Conservation (phyloP, 2,888 invertebrate species). For the Epinotia bilunana region DNA sequence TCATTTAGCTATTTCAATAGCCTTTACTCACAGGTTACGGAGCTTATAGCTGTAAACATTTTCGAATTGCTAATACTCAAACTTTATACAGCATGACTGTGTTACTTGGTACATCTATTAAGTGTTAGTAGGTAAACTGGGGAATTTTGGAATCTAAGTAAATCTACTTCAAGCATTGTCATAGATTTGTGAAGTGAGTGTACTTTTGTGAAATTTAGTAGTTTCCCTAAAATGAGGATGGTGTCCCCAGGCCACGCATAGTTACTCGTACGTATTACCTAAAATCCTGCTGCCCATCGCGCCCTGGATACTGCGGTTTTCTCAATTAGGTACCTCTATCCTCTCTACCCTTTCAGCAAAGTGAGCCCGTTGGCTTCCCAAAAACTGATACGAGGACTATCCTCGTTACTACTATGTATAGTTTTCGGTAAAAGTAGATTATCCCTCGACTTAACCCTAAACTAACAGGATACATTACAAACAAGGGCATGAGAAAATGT, state of each 20-base stretch:
- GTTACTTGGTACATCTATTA: no score
- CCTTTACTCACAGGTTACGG: no score
- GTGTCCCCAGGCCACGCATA: not conserved
- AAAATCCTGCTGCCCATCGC: not conserved
- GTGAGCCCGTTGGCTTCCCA: constrained; percentile 4
- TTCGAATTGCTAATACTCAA: no score
- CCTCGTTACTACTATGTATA: constrained; percentile 41
- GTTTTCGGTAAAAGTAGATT: constrained; percentile 49
- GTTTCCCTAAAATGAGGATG: not conserved
- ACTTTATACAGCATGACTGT: no score
- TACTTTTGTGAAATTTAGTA: not conserved
- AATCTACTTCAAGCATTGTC: not conserved
- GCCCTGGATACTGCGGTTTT: constrained; percentile 10
- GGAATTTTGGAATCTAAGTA: no score
- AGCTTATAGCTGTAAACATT: no score
- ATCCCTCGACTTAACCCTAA: constrained; percentile 49
- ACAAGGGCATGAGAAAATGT: constrained; percentile 56
- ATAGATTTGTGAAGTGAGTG: not conserved
- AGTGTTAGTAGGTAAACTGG: no score
- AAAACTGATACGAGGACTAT: constrained; percentile 18
- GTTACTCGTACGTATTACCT: constrained; percentile 20
- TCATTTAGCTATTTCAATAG: no score
- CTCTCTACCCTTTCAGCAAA: constrained; percentile 18
- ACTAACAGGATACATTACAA: constrained; percentile 56
- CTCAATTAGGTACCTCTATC: constrained; percentile 10